Base-by-base conservation (phyloP, 2,113 vertebrate species). In the Amblyornis subalaris region DNA sequence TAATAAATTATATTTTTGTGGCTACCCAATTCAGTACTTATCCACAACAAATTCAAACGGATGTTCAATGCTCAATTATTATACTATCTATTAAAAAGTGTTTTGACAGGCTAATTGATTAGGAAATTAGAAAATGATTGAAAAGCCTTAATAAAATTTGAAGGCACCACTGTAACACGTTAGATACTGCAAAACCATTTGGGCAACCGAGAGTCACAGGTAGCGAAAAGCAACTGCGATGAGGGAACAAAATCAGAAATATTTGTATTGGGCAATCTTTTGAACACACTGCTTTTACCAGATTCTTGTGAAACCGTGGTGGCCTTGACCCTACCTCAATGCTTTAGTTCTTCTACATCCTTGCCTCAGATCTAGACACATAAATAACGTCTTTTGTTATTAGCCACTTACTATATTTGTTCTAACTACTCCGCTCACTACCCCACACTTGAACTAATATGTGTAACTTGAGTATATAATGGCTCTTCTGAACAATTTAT, bases 91-190 rank as follows among this genome's bases (percentile, higher is more conserved):
- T 78, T 92, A 65, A 93, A 94, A 97, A 82, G 50, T 69, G 36
- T 1, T 95, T 81, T 95, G 77, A 89, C 71, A 87, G n/a, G 50
- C 33, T 96, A 65, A 90, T 91, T 95, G 51, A 91, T 87, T 53
- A 91, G 51, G 25, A 96, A 96, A 93, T 54, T 83, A 81, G 74
- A 85, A 90, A 92, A 95, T 72, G 2, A 47, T 80, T 89, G 65
- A 70, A 96, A 97, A 96, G 85, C 61, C 90, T 83, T 96, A 94
- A 94, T 89, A 95, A 97, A 96, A 54, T 47, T 94, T 89, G 83
- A 96, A 90, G 77, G 38, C 51, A 96, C 79, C 45, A 85, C 42
- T 25, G 23, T 69, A 92, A 72, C 28, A 2, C 50, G 7, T 45
- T 69, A 95, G 65, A 70, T 83, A 90, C 29, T 93, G 36, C 35